Evolutionary conservation across 1,140 invertebrate genomes (phyloP), one percentile per base, ranked within the genome.

Genomic region (Uloborus diversus): DNA sequence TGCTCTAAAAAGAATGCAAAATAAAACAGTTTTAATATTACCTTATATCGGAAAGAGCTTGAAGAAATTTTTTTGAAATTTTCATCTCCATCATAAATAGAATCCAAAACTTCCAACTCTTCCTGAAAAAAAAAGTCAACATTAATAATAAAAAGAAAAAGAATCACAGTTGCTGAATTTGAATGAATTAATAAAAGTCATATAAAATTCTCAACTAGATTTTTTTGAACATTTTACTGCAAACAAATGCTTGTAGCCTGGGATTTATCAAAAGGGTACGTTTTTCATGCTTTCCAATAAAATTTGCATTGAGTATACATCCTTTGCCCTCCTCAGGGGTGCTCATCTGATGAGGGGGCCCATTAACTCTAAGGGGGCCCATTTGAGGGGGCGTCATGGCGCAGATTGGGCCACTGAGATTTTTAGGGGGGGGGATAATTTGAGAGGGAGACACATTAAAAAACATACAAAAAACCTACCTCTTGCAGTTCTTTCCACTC

Each of bases 51-150:
- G 89, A 93, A 97, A 42, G 90, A 92, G 33, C 89, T 93, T 14
- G 89, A 83, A 84, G 91, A 90, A 28, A 95, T 85, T 88, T 94
- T 90, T 86, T 94, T 96, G 85, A 97, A 98, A 79, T 90, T 91
- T 25, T 90, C 87, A 88, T 98, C 96, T 20, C 96, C 96, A 84
- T 97, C 95, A 88, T 97, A 98, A 84, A 98, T 98, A 11, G 96
- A 96, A 81, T 91, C 89, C 66, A 98, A 86, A 0, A 96, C 96
- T 90, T 97, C 96, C 66, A 92, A 88, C 88, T 98, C 96, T 84
- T 97, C 96, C 80, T 93, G 89, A 86, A 95, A 94, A 20, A 37
- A 27, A 57, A 33, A 62, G 11, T 30, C 20, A 4, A 61, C 4
- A 33, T 75, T 17, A 28, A 62, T 25, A 28, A 59, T 28, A 27